Base-by-base conservation (phyloP, 1,140 invertebrate genomes). In the Lepidurus packardi region DNA sequence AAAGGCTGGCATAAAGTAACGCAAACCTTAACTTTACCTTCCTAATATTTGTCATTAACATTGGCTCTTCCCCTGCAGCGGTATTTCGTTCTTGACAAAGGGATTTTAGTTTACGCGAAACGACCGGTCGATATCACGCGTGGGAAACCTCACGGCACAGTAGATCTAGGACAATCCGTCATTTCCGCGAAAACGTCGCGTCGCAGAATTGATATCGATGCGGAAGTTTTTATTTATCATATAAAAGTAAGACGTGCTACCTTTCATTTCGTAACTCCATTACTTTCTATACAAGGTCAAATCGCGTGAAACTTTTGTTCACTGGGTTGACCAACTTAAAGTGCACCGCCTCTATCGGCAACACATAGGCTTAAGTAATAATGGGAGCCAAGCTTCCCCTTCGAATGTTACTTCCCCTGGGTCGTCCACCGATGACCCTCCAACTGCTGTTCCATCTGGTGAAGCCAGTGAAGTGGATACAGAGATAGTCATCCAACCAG, bases 1-100 rank as follows among this genome's bases (percentile, higher is more conserved):
- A 94, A 94, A 85, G 92, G 93, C 76, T 94, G 92, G 92, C 92
- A 94, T 85, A 94, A 94, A 89, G 92, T 92, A 85, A 81, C 80
- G 79, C 74, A 53, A 76, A 34, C 78, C 78, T 34, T 43, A 76
- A 7, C 43, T 65, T 74, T 21, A 42, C 24, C 25, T 43, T n/a
- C 42, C 21, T 53, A 41, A 10, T 13, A 47, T 47, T 78, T 21
- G 10, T 44, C 73, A 9, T 73, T 8, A 13, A 7, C 24, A 13
- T 76, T 65, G 43, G 24, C 80, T 73, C 45, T 41, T 80, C 81
- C 77, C 79, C 89, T 88, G 7, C 85, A 93, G 92, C 87, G 93
- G 78, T 94, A 91, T 85, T 94, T 94, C 87, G 87, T 92, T 25
- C 84, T 94, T 53, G 92, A 94, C 78, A 91, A 91, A 82, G 93